Base-by-base conservation (phyloP, 2,888 invertebrate genomes). In the Hydropsyche betteni region DNA sequence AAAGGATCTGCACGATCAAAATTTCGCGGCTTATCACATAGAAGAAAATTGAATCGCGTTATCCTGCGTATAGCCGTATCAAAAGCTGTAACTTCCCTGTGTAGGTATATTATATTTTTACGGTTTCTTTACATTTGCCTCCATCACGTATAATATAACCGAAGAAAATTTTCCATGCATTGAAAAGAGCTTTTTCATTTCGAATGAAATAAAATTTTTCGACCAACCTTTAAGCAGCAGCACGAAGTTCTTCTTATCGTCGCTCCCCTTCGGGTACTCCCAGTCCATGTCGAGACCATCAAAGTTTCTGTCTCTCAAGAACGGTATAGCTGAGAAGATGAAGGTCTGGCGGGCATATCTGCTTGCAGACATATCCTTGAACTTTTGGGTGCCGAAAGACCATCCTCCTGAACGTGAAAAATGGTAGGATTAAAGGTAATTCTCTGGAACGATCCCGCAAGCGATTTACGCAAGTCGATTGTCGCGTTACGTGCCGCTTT, bases 341-440 rank as follows among this genome's bases (percentile, higher is more conserved):
- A 97, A 97, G 0, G 96, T 96, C 86, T 96, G 96, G 0, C 97
- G 89, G 0, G 95, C 91, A 85, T 96, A 97, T 69, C 96, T 89
- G 4, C 93, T 92, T 0, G 92, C 89, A 0, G 96, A 91, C 93
- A 97, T 93, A 80, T 96, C 96, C 86, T 97, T 97, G 88, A 97
- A 97, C 85, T 96, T 96, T 85, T 96, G 95, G 0, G 98, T 98
- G 55, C 98, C 98, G 84, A 98, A 98, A 0, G 96, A 97, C 97
- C 97, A 98, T 75, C 98, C 98, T 85, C 95, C 95, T 94, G 84
- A 64, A 64, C 34, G 33, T 44, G 34, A 75, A 38, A 64, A 76
- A 68, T 75, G 33, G 64, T 64, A 34, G 12, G 34, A 64, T 64
- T 64, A 64, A 4, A 44, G 44, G 6, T 4, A 4, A 44, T 44